Evolutionary conservation across 2,113 vertebrate genomes (phyloP).

Genomic region (Cardinalis cardinalis): DNA sequence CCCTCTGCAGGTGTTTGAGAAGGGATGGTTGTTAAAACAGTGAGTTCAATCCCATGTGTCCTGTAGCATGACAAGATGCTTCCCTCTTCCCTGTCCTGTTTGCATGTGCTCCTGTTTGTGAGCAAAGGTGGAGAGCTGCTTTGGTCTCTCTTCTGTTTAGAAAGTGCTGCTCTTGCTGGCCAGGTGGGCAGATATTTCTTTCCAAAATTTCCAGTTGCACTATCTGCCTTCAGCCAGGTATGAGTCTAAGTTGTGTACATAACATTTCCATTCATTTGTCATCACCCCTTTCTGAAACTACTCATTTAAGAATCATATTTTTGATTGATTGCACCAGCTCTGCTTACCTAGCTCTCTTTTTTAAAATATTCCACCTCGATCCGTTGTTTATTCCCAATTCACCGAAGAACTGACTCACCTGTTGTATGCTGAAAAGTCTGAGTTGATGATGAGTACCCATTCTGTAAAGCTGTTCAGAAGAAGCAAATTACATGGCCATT

Average conservation of each 20-base stretch:
- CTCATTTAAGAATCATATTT: conserved; percentile 39
- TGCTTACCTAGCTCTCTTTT: neutral
- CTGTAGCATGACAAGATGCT: neutral
- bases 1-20: neutral
- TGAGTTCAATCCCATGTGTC: neutral
- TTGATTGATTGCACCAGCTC: conserved; percentile 47
- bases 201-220: conserved; percentile 31
- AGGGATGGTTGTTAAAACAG: neutral
- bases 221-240: neutral
- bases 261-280: conserved; percentile 43
- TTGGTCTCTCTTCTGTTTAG: neutral
- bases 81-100: neutral
- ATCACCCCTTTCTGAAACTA: neutral
- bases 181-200: conserved; percentile 3
- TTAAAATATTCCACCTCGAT: conserved; percentile 17
- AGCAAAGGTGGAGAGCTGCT: neutral
- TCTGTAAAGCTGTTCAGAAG: conserved; percentile 50
- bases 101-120: neutral
- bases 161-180: neutral
- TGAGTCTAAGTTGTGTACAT: conserved; percentile 13
- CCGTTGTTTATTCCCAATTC: conserved; percentile 47
- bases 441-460: conserved; percentile 40
- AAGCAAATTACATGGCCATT: conserved; percentile 64
- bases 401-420: conserved; percentile 60
- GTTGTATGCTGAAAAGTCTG: conserved; percentile 41